A percentile compares a stretch with the other conserved stretches of the same genome.
Evolutionary conservation across 2,888 invertebrate genomes (phyloP).

Genomic region (Aleiodes alternator): DNA sequence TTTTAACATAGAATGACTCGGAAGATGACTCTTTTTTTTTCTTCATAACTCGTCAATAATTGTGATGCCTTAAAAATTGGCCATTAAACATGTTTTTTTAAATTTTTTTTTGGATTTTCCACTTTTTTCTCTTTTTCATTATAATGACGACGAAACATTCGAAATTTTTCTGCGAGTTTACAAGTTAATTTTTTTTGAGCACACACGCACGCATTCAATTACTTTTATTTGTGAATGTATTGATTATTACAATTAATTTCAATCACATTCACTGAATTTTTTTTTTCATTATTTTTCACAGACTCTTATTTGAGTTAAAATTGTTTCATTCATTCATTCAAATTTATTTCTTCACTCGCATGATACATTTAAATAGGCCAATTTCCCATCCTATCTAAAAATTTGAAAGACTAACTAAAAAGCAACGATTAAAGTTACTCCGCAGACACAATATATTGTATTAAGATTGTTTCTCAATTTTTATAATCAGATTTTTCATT

Average conservation of each 20-base stretch:
- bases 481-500: conserved; percentile 42
- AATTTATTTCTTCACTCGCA: conserved; percentile 40
- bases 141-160: conserved; percentile 29
- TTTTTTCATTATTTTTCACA: not conserved
- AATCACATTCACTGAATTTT: not conserved
- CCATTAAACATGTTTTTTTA: conserved; percentile 2
- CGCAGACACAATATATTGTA: conserved; percentile 32
- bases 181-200: conserved; percentile 12
- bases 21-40: conserved; percentile 13
- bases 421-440: conserved; percentile 59
- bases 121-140: not conserved
- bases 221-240: not conserved
- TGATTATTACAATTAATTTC: not conserved
- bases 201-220: conserved; percentile 29
- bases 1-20: conserved; percentile 29
- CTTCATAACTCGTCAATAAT: conserved; percentile 25
- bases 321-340: conserved; percentile 14
- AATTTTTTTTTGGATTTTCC: conserved; percentile 6
- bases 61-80: conserved; percentile 15
- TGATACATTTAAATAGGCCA: conserved; percentile 63
- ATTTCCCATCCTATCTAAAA: conserved; percentile 69
- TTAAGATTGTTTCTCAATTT: conserved; percentile 42
- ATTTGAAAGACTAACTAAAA: conserved; percentile 70
- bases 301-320: not conserved
- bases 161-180: conserved; percentile 28